These are phyloP conservation scores for Stomatorhinus walkeri DNA, from an alignment of 2,797 vertebrate species.

Conservation along the genomic window DNA sequence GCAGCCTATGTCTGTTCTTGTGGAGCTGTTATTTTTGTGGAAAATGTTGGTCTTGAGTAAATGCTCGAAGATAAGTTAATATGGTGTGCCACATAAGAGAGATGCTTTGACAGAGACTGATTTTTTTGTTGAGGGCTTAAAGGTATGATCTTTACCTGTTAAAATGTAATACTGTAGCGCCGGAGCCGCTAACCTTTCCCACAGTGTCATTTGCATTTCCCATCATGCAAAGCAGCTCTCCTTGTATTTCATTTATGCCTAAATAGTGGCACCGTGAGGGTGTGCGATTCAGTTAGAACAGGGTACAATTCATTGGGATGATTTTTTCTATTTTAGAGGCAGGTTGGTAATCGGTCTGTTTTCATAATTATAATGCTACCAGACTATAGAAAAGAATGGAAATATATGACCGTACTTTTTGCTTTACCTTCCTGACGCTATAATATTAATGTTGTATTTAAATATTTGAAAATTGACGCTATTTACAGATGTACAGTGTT, in stretches of 20 bases:
- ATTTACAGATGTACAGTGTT: slow-evolving; percentile 16
- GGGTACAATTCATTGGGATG: neutral
- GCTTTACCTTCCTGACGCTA: neutral
- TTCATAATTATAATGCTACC: neutral
- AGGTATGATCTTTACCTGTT: neutral
- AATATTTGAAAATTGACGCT: slow-evolving; percentile 11
- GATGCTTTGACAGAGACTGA: neutral
- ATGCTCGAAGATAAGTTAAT: neutral
- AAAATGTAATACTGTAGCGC: neutral
- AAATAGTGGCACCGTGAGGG: neutral
- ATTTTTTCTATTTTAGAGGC: accelerated
- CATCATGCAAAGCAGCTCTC: neutral
- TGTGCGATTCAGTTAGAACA: neutral
- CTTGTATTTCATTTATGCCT: neutral
- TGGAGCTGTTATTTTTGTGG: slow-evolving; percentile 9
- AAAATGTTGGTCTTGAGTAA: neutral
- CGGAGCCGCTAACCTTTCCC: neutral
- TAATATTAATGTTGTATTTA: slow-evolving; percentile 2
- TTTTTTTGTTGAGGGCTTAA: neutral
- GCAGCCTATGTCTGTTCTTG: neutral
- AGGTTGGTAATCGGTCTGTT: neutral
- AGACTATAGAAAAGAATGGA: neutral
- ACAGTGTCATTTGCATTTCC: neutral
- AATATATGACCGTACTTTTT: neutral
- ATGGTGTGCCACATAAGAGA: neutral